Evolutionary conservation across 2,888 invertebrate species (phyloP).

Genomic region (Pammene aurita): DNA sequence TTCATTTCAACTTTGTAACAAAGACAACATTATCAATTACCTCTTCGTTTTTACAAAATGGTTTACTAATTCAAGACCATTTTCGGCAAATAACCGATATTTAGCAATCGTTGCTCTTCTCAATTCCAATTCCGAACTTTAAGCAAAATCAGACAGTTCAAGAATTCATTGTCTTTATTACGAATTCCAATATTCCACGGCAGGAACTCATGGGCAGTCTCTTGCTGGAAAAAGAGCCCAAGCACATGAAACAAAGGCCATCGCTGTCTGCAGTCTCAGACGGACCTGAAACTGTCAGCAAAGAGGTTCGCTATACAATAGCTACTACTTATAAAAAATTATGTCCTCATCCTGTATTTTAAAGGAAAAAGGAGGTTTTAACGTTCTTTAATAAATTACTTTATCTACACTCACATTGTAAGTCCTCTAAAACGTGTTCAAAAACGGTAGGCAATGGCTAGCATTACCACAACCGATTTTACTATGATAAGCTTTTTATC

Average conservation of each 20-base stretch:
- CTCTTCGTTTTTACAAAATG: background rate
- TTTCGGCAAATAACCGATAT: background rate
- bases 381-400: no score
- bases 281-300: background rate
- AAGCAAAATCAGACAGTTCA: background rate
- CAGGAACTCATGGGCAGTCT: conserved; percentile 21
- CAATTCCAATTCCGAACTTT: no score
- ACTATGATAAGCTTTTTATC: no score
- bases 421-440: no score
- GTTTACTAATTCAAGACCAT: background rate
- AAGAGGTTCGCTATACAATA: conserved; percentile 1
- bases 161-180: background rate
- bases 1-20: no score
- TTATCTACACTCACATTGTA: no score
- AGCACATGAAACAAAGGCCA: conserved; percentile 1
- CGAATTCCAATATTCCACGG: background rate
- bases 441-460: no score
- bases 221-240: conserved; percentile 4
- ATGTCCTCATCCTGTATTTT: background rate
- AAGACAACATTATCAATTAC: no score
- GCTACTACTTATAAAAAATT: no score
- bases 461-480: no score
- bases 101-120: no score
- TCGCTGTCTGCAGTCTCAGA: background rate
- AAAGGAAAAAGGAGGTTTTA: background rate